These are phyloP conservation scores for Galeruca laticollis DNA, from an alignment of 2,888 invertebrate species.

Conservation along the genomic window DNA sequence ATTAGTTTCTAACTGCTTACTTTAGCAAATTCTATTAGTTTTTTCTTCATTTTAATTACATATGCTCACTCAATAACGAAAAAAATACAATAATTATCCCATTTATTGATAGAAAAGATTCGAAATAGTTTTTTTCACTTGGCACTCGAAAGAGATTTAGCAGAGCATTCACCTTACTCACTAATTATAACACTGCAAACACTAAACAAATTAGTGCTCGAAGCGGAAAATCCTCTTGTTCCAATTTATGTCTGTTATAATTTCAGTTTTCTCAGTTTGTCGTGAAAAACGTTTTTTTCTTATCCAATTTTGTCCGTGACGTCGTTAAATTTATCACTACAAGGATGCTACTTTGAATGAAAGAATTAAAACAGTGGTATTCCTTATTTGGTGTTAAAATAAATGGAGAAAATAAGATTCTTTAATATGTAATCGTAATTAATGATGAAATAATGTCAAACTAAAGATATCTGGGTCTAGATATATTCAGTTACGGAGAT, in stretches of 20 bases:
- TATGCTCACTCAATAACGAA: too few relatives aligned
- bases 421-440: too few relatives aligned
- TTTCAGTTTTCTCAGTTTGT: background rate
- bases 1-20: too few relatives aligned
- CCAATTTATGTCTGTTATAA: background rate
- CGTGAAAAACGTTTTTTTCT: background rate
- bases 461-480: background rate
- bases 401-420: too few relatives aligned
- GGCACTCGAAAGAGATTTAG: background rate
- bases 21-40: too few relatives aligned
- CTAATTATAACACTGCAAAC: conserved; percentile 14
- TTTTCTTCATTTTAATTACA: too few relatives aligned
- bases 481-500: background rate
- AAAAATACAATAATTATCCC: too few relatives aligned
- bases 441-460: background rate
- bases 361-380: background rate
- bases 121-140: background rate
- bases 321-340: background rate
- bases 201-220: conserved; percentile 8
- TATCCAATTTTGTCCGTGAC: background rate
- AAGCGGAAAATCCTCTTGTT: conserved; percentile 8
- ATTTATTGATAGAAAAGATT: background rate
- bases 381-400: background rate
- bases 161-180: background rate
- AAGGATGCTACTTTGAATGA: background rate